Conservation (phyloP, 2,888 invertebrate genomes). For the Eupithecia subumbrata region DNA sequence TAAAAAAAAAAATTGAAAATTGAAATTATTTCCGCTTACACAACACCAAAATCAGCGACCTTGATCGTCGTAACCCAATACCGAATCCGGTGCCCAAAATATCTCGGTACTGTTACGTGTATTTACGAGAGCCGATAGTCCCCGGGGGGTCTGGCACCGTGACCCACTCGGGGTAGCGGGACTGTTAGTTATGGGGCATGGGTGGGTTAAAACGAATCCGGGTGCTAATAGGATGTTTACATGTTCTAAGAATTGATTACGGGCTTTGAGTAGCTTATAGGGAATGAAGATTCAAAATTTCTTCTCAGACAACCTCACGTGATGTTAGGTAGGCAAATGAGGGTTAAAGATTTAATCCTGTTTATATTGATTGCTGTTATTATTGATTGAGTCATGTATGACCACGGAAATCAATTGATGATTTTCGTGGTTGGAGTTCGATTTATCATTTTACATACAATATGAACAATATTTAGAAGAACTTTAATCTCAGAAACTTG, state of each 20-base stretch:
- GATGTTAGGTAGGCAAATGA: background rate
- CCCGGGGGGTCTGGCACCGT: conserved; percentile 5
- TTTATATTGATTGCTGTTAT: too few relatives aligned
- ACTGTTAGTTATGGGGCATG: conserved; percentile 11
- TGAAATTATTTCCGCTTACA: conserved; percentile 1
- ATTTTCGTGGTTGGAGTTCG: too few relatives aligned
- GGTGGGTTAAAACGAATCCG: background rate
- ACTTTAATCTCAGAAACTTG: too few relatives aligned
- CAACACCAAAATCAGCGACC: conserved; percentile 2
- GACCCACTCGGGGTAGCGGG: conserved; percentile 12
- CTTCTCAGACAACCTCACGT: background rate
- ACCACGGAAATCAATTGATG: too few relatives aligned
- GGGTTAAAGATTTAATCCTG: background rate
- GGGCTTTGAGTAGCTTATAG: background rate
- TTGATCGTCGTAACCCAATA: conserved; percentile 8
- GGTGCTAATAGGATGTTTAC: conserved; percentile 9
- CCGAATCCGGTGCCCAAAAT: background rate
- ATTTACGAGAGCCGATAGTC: conserved; percentile 1
- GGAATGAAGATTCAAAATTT: background rate
- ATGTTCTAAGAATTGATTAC: conserved; percentile 4
- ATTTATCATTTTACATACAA: too few relatives aligned
- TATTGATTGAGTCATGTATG: too few relatives aligned
- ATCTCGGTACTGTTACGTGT: conserved; percentile 12
- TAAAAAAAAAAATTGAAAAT: too few relatives aligned
- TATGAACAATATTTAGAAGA: too few relatives aligned